phyloP scores from a whole-genome alignment of 2,113 vertebrate species.

The Paradisaea rubra region DNA sequence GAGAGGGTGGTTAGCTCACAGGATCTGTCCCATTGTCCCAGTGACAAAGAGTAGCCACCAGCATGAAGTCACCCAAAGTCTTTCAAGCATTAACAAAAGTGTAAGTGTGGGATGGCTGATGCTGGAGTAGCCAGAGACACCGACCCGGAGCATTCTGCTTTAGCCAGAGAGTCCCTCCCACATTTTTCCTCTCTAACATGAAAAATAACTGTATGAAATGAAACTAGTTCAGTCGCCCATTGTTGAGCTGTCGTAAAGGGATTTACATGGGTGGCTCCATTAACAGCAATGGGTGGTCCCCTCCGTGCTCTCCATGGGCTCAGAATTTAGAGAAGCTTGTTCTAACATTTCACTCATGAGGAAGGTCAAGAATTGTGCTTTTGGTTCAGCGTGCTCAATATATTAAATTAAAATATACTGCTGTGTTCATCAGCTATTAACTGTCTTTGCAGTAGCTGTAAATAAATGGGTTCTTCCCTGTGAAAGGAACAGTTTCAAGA shows the following conservation, averaged over 20 bases:
- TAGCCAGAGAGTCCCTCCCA: background rate
- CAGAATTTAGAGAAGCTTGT: background rate
- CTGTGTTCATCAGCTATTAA: conserved; percentile 47
- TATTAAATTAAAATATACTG: conserved; percentile 52
- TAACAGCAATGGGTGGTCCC: background rate
- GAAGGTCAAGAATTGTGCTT: conserved; percentile 51
- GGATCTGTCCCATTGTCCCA: background rate
- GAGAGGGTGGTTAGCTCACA: background rate
- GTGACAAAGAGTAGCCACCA: background rate
- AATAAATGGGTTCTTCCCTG: conserved; percentile 36
- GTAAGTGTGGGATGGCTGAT: background rate
- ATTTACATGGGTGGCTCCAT: background rate
- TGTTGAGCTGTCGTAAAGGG: background rate
- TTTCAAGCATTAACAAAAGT: background rate
- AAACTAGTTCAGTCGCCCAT: conserved; percentile 11
- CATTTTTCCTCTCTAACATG: background rate
- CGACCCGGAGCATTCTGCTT: background rate
- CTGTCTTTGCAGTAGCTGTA: conserved; percentile 40
- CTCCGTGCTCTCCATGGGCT: background rate
- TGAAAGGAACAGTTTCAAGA: conserved; percentile 23
- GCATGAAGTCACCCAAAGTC: background rate
- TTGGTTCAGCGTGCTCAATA: conserved; percentile 39
- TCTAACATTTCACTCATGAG: conserved; percentile 19
- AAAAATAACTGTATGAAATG: background rate
- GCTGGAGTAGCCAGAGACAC: background rate